phyloP scores from a whole-genome alignment of 2,113 vertebrate genomes.

The Orthochromis indermauri region DNA sequence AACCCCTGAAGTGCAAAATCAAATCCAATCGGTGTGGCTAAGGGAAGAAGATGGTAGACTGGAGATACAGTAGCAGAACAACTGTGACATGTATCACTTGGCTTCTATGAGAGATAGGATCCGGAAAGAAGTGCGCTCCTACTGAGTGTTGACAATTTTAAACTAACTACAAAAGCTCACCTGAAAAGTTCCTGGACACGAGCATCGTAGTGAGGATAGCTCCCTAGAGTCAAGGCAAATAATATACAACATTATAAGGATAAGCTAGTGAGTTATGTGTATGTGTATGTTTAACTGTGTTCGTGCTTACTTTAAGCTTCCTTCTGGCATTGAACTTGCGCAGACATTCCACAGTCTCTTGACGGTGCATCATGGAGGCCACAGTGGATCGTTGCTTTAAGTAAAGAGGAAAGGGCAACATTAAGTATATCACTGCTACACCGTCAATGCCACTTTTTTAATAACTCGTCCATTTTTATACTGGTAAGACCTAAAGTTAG shows the following conservation, averaged over 20 bases:
- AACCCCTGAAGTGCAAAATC: not conserved
- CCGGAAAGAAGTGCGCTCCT: not conserved
- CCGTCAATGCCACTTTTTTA: accelerated
- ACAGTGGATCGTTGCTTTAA: constrained; percentile 97
- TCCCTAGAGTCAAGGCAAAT: constrained; percentile 72
- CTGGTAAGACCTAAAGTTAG: not conserved
- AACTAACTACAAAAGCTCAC: constrained; percentile 61
- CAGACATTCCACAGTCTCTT: constrained; percentile 98
- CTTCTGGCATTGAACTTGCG: constrained; percentile 98
- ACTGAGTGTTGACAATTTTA: not conserved
- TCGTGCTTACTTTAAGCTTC: constrained; percentile 85
- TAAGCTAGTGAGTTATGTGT: not conserved
- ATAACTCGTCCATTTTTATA: not conserved
- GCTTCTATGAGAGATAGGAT: not conserved
- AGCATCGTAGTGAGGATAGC: constrained; percentile 98
- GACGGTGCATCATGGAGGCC: constrained; percentile 98
- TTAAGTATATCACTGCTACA: not conserved
- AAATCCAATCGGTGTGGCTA: not conserved
- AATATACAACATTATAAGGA: not conserved
- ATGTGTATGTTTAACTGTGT: not conserved
- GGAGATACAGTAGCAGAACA: not conserved
- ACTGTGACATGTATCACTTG: not conserved
- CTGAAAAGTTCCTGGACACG: constrained; percentile 97
- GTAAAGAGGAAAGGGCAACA: not conserved
- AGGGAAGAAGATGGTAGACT: not conserved